Conservation (phyloP, 2,113 vertebrate species). For the Ascaphus truei region DNA sequence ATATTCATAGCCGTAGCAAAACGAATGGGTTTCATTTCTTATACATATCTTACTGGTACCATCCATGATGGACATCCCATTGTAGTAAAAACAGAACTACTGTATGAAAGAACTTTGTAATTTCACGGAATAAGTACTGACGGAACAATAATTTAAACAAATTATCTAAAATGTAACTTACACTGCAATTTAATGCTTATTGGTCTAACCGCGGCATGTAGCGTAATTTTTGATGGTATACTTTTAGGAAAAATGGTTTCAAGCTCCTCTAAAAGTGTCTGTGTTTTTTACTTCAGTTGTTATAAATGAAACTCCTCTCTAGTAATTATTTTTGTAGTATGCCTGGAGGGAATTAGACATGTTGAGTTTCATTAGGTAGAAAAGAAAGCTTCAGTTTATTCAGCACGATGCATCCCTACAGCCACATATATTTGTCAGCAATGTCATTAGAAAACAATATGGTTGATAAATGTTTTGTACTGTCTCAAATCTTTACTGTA, state of each 20-base stretch:
- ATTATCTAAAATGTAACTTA: too few relatives aligned
- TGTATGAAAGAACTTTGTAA: too few relatives aligned
- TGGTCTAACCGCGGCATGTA: too few relatives aligned
- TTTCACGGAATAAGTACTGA: too few relatives aligned
- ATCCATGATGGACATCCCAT: too few relatives aligned
- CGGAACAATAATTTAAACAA: too few relatives aligned
- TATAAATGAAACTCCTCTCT: neutral
- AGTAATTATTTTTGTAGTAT: neutral
- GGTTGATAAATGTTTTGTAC: neutral
- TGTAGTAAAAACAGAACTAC: too few relatives aligned
- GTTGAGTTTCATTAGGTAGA: neutral
- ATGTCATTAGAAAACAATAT: neutral
- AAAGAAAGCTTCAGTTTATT: constrained; percentile 2
- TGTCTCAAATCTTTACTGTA: neutral
- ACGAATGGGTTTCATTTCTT: too few relatives aligned
- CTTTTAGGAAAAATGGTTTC: neutral
- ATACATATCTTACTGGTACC: too few relatives aligned
- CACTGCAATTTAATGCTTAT: too few relatives aligned
- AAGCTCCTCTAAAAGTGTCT: neutral
- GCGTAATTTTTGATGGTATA: too few relatives aligned
- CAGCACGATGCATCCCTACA: neutral
- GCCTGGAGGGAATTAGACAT: neutral
- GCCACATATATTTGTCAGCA: neutral
- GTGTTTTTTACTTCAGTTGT: neutral
- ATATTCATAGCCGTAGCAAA: too few relatives aligned